phyloP scores from a whole-genome alignment of 1,140 invertebrate genomes.

The Patella vulgata region DNA sequence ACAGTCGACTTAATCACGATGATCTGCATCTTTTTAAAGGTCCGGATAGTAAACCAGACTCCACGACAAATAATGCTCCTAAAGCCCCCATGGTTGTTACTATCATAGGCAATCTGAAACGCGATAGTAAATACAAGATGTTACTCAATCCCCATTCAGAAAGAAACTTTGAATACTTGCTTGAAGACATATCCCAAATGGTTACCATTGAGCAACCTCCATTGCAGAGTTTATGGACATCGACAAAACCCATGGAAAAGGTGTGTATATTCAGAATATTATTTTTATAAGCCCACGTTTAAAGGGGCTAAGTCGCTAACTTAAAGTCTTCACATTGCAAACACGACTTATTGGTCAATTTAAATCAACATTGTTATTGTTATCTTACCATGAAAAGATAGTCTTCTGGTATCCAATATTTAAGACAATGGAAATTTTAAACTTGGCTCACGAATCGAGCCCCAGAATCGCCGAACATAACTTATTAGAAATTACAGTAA shows the following conservation, averaged over 20 bases:
- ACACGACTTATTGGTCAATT: too few species aligned
- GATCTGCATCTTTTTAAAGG: constrained; percentile 43
- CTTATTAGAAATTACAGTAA: too few species aligned
- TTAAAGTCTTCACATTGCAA: not conserved
- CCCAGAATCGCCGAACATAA: too few species aligned
- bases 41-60: constrained; percentile 9
- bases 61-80: not conserved
- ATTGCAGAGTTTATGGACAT: constrained; percentile 50
- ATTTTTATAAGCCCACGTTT: too few species aligned
- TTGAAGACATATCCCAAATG: constrained; percentile 75
- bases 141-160: constrained; percentile 89
- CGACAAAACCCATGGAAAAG: constrained; percentile 48
- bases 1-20: constrained; percentile 35
- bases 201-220: constrained; percentile 43
- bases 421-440: too few species aligned
- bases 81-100: constrained; percentile 49
- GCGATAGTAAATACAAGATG: constrained; percentile 56
- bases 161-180: constrained; percentile 90
- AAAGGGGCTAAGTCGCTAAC: not conserved
- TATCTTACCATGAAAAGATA: too few species aligned
- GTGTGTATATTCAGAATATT: constrained; percentile 29
- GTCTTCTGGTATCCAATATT: too few species aligned
- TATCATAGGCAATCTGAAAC: constrained; percentile 55
- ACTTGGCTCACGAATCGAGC: constrained; percentile 12
- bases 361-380: too few species aligned